Evolutionary conservation across 2,888 invertebrate genomes (phyloP), one percentile per base, ranked within the genome.

Genomic region (Acanthosepion lycidas): DNA sequence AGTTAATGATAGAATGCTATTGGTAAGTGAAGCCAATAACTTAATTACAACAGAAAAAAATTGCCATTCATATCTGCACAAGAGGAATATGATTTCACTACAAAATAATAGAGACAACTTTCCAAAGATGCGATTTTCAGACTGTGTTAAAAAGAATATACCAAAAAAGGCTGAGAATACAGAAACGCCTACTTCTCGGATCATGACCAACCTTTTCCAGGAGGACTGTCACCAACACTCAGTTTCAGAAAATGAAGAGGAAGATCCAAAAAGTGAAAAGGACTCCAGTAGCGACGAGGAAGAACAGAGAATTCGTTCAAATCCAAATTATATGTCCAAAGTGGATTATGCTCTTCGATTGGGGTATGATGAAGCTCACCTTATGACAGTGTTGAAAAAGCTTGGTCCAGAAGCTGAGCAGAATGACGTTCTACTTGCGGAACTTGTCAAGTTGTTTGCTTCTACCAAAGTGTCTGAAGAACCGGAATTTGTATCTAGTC

Each of bases 311-410:
- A 95, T 96, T 33, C 95, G 95, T 42, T 95, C 95, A 26, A 95
- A 95, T 94, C 95, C 95, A 5, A 95, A 96, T 9, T 96, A 96
- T 96, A 98, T 98, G 96, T 98, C 98, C 94, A 98, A 98, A 96
- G 98, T 99, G 95, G 99, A 99, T 97, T 99, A 99, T 97, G 99
- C 99, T 0, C 98, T 99, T 94, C 99, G 99, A 97, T 98, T 99
- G 95, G 99, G 99, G 92, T 99, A 99, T 97, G 98, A 99, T 0
- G 99, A 99, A 97, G 98, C 98, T 93, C 98, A 99, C 95, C 98
- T 99, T 15, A 98, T 98, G 96, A 98, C 98, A 1, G 99, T 99
- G 0, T 97, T 99, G 92, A 98, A 98, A 96, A 98, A 98, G 96
- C 97, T 99, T n/a, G 99, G 99, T 0, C 98, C 98, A 0, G 98